Evolutionary conservation across 2,113 vertebrate genomes (phyloP).

Genomic region (Setophaga kirtlandii): DNA sequence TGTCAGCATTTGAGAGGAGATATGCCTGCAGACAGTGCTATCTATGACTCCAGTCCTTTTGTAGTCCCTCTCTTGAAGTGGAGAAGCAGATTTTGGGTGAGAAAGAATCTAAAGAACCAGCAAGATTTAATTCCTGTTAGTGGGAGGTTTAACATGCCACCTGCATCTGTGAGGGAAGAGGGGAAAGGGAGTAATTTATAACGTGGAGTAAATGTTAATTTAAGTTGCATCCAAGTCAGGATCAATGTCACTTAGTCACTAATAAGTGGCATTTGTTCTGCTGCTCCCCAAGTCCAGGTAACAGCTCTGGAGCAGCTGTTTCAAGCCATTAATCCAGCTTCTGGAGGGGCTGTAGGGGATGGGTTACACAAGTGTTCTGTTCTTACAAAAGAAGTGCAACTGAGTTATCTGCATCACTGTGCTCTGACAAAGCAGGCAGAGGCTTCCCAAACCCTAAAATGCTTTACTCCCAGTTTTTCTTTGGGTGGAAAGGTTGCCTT

Average conservation of each 20-base stretch:
- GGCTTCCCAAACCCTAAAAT: neutral
- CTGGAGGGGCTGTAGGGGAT: neutral
- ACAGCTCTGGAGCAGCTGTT: neutral
- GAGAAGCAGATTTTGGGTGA: neutral
- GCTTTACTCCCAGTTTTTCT: neutral
- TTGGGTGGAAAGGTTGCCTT: neutral
- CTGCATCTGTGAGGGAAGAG: neutral
- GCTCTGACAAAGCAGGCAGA: neutral
- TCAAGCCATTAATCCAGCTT: neutral
- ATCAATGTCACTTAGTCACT: neutral
- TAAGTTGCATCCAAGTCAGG: neutral
- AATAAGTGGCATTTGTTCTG: neutral
- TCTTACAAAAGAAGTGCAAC: neutral
- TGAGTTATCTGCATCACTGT: rapidly evolving
- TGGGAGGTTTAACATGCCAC: neutral
- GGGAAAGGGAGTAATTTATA: neutral
- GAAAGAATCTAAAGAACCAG: neutral
- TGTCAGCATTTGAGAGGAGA: neutral
- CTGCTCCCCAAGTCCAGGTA: neutral
- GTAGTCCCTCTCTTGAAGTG: neutral
- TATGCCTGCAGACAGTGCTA: neutral
- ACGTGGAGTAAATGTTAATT: neutral
- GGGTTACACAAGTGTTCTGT: neutral
- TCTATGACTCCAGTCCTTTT: neutral
- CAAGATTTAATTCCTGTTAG: neutral